Evolutionary conservation across 2,113 vertebrate genomes (phyloP).

Genomic region (Verasper variegatus): DNA sequence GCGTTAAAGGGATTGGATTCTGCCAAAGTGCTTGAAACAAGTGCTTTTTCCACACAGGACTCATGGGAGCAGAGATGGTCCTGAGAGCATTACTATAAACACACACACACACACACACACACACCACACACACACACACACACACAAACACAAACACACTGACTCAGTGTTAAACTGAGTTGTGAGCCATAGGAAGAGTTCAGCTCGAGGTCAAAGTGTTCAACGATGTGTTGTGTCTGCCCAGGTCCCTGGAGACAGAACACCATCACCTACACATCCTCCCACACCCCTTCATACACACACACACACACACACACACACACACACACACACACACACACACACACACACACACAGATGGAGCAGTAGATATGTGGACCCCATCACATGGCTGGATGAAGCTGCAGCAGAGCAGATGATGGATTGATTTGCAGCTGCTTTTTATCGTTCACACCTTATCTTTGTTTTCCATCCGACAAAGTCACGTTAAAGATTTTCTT

Average conservation of each 20-base stretch:
- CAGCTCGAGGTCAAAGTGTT: constrained; percentile 22
- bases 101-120: no score
- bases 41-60: no score
- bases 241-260: constrained; percentile 18
- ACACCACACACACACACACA: neutral
- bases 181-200: constrained; percentile 11
- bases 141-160: neutral
- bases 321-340: neutral
- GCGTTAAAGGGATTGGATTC: no score
- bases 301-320: constrained; percentile 13
- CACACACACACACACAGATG: constrained; percentile 24
- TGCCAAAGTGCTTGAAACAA: no score
- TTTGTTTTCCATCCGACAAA: neutral
- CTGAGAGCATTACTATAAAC: no score
- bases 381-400: constrained; percentile 47
- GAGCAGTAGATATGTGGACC: constrained; percentile 1
- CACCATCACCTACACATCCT: constrained; percentile 11
- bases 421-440: constrained; percentile 12
- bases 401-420: constrained; percentile 41
- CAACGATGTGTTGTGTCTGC: no score
- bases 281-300: constrained; percentile 8
- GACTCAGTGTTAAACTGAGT: neutral
- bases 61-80: no score
- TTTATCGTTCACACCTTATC: constrained; percentile 9
- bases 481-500: neutral